These are phyloP conservation scores for Bradypodion pumilum DNA, from an alignment of 2,797 vertebrate genomes.

Conservation along the genomic window DNA sequence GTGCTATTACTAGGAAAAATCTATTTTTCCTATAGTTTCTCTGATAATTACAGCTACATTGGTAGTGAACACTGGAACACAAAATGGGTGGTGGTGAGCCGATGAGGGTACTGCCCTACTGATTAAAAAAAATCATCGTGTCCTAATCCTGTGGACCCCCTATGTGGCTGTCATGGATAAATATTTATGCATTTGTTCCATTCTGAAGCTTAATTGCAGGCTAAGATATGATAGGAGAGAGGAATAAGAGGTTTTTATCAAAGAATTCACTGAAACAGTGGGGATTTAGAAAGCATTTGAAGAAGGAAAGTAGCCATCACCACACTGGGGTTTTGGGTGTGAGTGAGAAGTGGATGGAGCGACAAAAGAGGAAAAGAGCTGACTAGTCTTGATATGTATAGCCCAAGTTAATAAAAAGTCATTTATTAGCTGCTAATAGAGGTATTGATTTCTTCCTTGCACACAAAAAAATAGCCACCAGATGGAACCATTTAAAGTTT, in stretches of 20 bases:
- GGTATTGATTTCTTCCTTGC: constrained; percentile 38
- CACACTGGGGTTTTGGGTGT: not conserved
- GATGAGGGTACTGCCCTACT: no score
- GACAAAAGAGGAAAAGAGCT: not conserved
- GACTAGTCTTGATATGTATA: constrained; percentile 9
- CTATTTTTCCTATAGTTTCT: no score
- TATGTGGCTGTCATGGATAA: no score
- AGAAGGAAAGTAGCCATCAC: not conserved
- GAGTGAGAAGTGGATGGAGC: not conserved
- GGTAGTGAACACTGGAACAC: no score
- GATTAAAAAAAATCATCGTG: no score
- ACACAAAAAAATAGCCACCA: constrained; percentile 29
- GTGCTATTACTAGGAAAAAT: no score
- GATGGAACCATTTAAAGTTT: constrained; percentile 39
- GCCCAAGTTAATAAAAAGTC: constrained; percentile 28
- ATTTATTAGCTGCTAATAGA: constrained; percentile 47
- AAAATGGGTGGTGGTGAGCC: no score
- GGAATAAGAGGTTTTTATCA: not conserved
- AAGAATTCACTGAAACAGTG: not conserved
- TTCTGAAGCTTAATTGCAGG: no score
- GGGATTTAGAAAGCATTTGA: not conserved
- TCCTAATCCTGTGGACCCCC: no score
- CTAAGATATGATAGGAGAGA: not conserved
- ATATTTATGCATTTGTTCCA: no score
- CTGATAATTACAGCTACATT: no score